A percentile compares a stretch with the other conserved stretches of the same genome.
phyloP scores from a whole-genome alignment of 2,888 invertebrate genomes.

The Scaptomyza flava region DNA sequence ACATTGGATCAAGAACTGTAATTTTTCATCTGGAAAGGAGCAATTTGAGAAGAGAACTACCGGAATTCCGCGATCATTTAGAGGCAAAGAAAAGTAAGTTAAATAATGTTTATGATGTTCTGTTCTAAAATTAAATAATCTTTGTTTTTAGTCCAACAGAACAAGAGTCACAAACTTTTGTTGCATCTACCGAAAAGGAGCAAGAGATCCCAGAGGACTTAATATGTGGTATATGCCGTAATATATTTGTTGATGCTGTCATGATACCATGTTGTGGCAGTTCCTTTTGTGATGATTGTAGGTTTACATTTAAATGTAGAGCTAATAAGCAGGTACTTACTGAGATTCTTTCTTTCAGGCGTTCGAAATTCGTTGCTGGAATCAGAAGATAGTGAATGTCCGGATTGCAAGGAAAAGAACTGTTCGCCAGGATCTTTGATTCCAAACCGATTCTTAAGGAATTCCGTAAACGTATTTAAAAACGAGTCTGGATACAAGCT shows the following conservation, averaged over 20 bases:
- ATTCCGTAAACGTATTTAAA: constrained; percentile 94
- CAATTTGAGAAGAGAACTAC: constrained; percentile 94
- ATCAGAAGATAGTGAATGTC: constrained; percentile 97
- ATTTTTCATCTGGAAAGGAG: constrained; percentile 86
- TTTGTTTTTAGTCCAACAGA: constrained; percentile 51
- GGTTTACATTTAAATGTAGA: constrained; percentile 80
- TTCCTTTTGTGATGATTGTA: constrained; percentile 99
- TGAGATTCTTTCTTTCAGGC: constrained; percentile 85
- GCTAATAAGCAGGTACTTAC: background rate
- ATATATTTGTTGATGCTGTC: constrained; percentile 96
- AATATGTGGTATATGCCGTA: constrained; percentile 95
- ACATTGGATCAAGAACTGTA: constrained; percentile 99
- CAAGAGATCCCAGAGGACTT: constrained; percentile 95
- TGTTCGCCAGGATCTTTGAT: constrained; percentile 96
- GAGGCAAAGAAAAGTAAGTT: constrained; percentile 92
- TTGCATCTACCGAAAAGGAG: constrained; percentile 82
- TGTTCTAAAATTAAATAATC: background rate
- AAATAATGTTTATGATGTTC: background rate
- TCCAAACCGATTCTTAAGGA: constrained; percentile 95
- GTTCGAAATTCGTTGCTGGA: constrained; percentile 94
- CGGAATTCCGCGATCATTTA: constrained; percentile 98
- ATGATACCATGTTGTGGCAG: constrained; percentile 99
- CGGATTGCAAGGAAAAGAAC: constrained; percentile 96
- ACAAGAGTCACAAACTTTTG: constrained; percentile 58
- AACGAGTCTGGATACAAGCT: constrained; percentile 95